Evolutionary conservation across 2,113 vertebrate genomes (phyloP).

Genomic region (Tretioscincus oriximinensis): DNA sequence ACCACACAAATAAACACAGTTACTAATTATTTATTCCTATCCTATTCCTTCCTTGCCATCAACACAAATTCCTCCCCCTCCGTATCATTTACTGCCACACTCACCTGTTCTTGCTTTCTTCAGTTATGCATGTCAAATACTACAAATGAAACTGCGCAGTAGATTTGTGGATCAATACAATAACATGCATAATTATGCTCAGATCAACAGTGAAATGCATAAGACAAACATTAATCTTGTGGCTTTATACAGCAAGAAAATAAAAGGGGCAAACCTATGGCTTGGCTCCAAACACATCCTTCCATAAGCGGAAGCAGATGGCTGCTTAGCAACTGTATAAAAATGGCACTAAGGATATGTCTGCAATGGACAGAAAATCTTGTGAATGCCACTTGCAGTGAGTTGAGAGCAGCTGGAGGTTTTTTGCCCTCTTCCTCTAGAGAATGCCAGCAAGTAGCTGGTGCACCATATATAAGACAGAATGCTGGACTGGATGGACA

Average conservation of each 20-base stretch:
- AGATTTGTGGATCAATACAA: background rate
- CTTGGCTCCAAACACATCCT: background rate
- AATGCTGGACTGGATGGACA: too few relatives aligned
- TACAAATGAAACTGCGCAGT: background rate
- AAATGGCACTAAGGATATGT: background rate
- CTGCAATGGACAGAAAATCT: too few relatives aligned
- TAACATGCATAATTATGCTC: slow-evolving; percentile 53
- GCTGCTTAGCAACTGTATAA: background rate
- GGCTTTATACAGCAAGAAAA: slow-evolving; percentile 70
- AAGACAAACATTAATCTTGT: slow-evolving; percentile 65
- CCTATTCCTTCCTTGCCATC: background rate
- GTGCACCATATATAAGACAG: too few relatives aligned
- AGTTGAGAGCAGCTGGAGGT: too few relatives aligned
- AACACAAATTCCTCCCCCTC: background rate
- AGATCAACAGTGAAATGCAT: slow-evolving; percentile 58
- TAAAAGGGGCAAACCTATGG: slow-evolving; percentile 57
- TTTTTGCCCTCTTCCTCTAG: too few relatives aligned
- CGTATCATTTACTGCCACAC: background rate
- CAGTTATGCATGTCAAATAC: background rate
- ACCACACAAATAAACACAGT: slow-evolving; percentile 75
- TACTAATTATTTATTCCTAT: slow-evolving; percentile 53
- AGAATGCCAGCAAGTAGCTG: too few relatives aligned
- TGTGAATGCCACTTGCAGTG: too few relatives aligned
- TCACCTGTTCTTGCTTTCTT: background rate
- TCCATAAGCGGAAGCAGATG: background rate